These are phyloP conservation scores for Heterocephalus glaber DNA, from an alignment of 2,113 vertebrate species.

Conservation along the genomic window DNA sequence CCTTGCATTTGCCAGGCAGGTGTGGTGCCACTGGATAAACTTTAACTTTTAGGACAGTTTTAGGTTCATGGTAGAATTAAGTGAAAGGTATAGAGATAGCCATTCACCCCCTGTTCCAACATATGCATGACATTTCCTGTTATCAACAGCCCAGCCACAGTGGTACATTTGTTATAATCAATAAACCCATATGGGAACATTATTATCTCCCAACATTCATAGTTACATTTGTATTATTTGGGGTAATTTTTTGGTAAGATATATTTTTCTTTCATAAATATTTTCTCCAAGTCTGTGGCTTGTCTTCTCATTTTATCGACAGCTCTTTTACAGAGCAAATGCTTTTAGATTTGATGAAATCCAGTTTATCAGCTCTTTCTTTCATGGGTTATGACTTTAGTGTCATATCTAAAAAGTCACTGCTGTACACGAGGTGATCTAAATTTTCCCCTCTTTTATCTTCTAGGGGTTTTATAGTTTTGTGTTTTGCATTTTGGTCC, in stretches of 20 bases:
- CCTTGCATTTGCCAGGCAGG: too few relatives aligned
- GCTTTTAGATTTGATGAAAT: background rate
- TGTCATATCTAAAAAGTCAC: background rate
- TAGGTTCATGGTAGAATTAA: background rate
- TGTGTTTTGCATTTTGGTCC: background rate
- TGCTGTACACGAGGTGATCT: background rate
- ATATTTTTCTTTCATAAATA: background rate
- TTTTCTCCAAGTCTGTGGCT: background rate
- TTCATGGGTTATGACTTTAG: background rate
- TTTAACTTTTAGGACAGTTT: background rate
- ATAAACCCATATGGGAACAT: too few relatives aligned
- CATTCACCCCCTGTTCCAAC: rapidly evolving
- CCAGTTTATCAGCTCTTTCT: background rate
- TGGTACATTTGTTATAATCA: background rate
- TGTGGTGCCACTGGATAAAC: background rate
- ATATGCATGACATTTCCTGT: rapidly evolving
- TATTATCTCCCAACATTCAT: too few relatives aligned
- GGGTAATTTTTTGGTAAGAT: background rate
- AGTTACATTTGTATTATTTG: background rate
- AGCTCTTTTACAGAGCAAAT: background rate
- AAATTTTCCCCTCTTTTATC: background rate
- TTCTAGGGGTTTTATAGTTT: background rate
- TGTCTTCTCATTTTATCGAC: background rate
- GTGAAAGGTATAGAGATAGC: background rate
- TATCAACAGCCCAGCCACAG: too few relatives aligned